Percentiles rank a stretch among this genome's conserved stretches.
Evolutionary conservation across 2,797 vertebrate species (phyloP).

Genomic region (Tinamus major): DNA sequence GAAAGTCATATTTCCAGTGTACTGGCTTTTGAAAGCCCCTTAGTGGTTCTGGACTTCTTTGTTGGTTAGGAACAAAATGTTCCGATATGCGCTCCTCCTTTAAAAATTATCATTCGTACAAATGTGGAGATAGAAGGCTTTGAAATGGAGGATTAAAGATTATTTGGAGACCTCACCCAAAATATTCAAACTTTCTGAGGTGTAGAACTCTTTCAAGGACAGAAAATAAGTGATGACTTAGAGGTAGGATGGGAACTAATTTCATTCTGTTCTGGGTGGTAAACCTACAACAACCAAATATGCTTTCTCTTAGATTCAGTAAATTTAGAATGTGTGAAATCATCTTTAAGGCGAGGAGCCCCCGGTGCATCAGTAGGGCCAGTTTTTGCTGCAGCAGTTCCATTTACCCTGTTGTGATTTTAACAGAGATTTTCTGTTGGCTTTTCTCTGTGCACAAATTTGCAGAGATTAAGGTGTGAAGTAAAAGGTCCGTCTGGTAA

Average conservation of each 20-base stretch:
- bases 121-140: slow-evolving; percentile 19
- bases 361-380: not conserved
- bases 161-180: slow-evolving; percentile 18
- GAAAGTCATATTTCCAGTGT: not conserved
- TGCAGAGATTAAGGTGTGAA: slow-evolving; percentile 42
- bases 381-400: not conserved
- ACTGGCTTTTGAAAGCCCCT: not conserved
- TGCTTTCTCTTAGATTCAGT: slow-evolving; percentile 50
- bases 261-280: slow-evolving; percentile 48
- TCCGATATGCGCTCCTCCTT: not conserved
- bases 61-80: not conserved
- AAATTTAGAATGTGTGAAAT: slow-evolving; percentile 52
- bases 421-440: not conserved
- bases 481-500: not conserved
- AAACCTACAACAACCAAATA: not conserved
- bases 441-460: not conserved
- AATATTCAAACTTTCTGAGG: slow-evolving; percentile 5
- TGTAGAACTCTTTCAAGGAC: slow-evolving; percentile 35
- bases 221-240: slow-evolving; percentile 61
- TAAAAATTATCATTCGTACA: not conserved
- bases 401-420: not conserved
- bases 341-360: not conserved
- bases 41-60: not conserved
- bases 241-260: slow-evolving; percentile 36
- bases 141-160: slow-evolving; percentile 51